phyloP scores from a whole-genome alignment of 2,113 vertebrate genomes.

The Rostratula benghalensis region DNA sequence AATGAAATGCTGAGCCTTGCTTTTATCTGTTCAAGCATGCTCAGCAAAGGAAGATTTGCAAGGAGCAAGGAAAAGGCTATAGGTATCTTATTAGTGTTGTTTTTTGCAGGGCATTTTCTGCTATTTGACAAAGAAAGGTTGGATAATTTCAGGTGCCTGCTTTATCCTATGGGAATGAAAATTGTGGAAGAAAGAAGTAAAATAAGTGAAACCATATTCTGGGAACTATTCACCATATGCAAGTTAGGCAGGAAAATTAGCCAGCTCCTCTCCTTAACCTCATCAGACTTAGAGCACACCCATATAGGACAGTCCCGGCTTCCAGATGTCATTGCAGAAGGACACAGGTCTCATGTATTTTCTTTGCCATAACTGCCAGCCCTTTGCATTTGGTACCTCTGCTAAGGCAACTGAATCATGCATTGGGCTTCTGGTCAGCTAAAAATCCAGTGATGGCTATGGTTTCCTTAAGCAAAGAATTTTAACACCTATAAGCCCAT shows the following conservation, averaged over 20 bases:
- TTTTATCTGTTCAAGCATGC: not conserved
- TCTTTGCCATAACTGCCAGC: not conserved
- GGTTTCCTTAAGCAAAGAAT: not conserved
- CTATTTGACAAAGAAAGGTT: not conserved
- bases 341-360: not conserved
- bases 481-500: not conserved
- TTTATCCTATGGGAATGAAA: not conserved
- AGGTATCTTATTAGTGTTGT: not conserved
- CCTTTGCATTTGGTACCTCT: not conserved
- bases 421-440: not conserved
- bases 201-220: not conserved
- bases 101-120: not conserved
- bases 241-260: not conserved
- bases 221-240: not conserved
- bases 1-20: not conserved
- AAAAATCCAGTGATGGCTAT: not conserved
- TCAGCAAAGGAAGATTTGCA: not conserved
- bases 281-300: not conserved
- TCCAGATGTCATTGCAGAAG: not conserved
- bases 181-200: not conserved
- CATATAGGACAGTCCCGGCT: not conserved
- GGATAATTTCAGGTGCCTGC: not conserved
- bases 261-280: not conserved
- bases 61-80: not conserved
- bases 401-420: not conserved